These are phyloP conservation scores for Drosophila aldrichi DNA, from an alignment of 2,888 invertebrate genomes.

Conservation along the genomic window DNA sequence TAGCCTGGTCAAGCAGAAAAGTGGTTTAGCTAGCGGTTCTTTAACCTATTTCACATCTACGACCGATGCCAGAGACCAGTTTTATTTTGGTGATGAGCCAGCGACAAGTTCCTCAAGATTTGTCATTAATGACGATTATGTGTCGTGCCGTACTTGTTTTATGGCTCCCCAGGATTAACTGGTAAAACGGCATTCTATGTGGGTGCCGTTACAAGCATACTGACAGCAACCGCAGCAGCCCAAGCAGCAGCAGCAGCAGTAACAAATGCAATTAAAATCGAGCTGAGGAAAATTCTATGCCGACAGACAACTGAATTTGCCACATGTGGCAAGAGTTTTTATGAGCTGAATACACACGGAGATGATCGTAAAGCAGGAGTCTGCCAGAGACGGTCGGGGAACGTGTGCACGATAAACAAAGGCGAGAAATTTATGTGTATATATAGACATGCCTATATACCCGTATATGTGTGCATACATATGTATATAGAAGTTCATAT, in stretches of 20 bases:
- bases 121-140: conserved; percentile 43
- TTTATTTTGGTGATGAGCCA: conserved; percentile 33
- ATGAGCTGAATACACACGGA: conserved; percentile 23
- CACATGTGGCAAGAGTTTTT: conserved; percentile 34
- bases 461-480: conserved; percentile 28
- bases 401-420: conserved; percentile 69
- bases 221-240: background rate
- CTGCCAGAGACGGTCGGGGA: conserved; percentile 17
- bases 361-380: conserved; percentile 48
- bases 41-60: conserved; percentile 48
- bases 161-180: conserved; percentile 43
- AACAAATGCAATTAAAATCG: conserved; percentile 48
- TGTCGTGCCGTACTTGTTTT: conserved; percentile 14
- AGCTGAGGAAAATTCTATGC: conserved; percentile 30
- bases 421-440: conserved; percentile 41
- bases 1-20: conserved; percentile 5
- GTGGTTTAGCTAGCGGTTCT: conserved; percentile 36
- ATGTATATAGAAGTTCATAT: conserved; percentile 25
- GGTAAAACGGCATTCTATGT: conserved; percentile 52
- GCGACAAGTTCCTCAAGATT: conserved; percentile 41
- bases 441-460: conserved; percentile 21
- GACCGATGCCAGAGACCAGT: conserved; percentile 37
- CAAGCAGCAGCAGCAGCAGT: background rate
- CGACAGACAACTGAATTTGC: conserved; percentile 34
- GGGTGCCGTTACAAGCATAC: conserved; percentile 48